A percentile compares a stretch with the other conserved stretches of the same genome.
These are phyloP conservation scores for Xenopus laevis DNA, from an alignment of 2,113 vertebrate genomes.

Conservation along the genomic window DNA sequence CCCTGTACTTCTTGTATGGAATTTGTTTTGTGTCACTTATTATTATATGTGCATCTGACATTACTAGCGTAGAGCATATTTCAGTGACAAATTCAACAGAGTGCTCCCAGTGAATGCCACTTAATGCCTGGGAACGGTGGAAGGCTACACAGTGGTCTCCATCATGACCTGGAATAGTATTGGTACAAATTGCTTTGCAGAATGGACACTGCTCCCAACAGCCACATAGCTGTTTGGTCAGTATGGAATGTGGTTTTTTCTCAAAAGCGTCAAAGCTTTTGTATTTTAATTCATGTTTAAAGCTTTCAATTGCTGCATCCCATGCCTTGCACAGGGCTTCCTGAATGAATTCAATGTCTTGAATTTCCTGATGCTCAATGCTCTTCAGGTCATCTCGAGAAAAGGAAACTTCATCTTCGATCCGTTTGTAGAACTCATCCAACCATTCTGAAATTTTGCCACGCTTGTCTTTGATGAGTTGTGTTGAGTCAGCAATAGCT, in stretches of 20 bases:
- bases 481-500: conserved; percentile 47
- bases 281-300: conserved; percentile 1
- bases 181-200: conserved; percentile 61
- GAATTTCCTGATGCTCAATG: conserved; percentile 53
- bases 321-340: conserved; percentile 43
- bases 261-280: not conserved
- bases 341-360: conserved; percentile 54
- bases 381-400: conserved; percentile 46
- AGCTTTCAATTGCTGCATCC: not conserved
- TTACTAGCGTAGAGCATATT: conserved; percentile 47
- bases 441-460: conserved; percentile 53
- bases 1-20: conserved; percentile 50
- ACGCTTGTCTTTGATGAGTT: conserved; percentile 34
- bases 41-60: fast-evolving
- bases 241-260: conserved; percentile 36
- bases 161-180: conserved; percentile 47
- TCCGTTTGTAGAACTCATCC: conserved; percentile 49
- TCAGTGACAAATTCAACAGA: conserved; percentile 7
- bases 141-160: conserved; percentile 52
- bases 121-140: conserved; percentile 42
- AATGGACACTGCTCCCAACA: conserved; percentile 60
- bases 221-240: conserved; percentile 54
- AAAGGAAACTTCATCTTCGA: conserved; percentile 51
- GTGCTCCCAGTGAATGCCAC: fast-evolving
- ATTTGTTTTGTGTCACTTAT: fast-evolving